Conservation (phyloP, 2,113 vertebrate species). For the Thamnophis sirtalis region DNA sequence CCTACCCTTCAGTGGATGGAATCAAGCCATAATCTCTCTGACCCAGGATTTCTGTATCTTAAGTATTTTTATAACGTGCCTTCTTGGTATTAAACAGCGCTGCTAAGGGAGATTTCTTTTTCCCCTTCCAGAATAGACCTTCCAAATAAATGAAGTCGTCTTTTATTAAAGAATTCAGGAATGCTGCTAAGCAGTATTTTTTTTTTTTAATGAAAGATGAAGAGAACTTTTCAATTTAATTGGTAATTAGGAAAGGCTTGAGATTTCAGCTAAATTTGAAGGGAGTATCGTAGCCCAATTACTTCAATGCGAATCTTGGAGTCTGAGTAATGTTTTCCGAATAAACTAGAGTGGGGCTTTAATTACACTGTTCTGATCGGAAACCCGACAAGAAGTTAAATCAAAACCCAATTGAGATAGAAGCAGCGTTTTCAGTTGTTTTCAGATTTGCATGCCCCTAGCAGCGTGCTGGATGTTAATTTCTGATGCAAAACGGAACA, state of each 20-base stretch:
- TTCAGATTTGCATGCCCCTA: neutral
- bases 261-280: neutral
- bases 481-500: neutral
- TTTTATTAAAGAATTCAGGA: neutral
- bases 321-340: neutral
- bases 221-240: neutral
- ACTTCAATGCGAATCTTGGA: neutral
- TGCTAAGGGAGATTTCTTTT: constrained; percentile 36
- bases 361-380: neutral
- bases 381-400: neutral
- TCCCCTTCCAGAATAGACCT: neutral
- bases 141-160: neutral
- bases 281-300: neutral
- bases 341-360: neutral
- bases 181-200: neutral
- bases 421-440: neutral
- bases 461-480: neutral
- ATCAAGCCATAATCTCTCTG: constrained; percentile 52
- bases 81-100: constrained; percentile 53
- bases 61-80: constrained; percentile 62
- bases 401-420: neutral
- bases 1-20: constrained; percentile 66
- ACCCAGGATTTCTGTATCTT: constrained; percentile 44
- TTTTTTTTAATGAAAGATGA: constrained; percentile 13
- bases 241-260: neutral